These are phyloP conservation scores for Sylvicola fuscatus DNA, from an alignment of 2,888 invertebrate species.

Conservation along the genomic window DNA sequence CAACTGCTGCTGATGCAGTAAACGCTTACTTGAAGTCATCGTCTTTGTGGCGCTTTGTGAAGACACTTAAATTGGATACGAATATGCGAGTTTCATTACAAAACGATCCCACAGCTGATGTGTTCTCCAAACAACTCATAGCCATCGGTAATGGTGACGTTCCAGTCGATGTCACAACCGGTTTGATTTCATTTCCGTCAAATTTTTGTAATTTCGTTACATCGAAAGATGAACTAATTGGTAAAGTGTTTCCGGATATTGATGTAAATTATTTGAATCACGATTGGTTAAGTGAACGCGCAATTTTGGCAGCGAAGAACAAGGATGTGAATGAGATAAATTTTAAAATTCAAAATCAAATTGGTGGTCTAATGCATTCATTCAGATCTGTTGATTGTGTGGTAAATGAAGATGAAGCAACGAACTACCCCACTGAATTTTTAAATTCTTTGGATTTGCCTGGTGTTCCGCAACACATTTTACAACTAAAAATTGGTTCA, in stretches of 20 bases:
- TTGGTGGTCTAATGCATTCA: conserved; percentile 4
- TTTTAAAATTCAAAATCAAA: conserved; percentile 6
- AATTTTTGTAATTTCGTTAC: conserved; percentile 10
- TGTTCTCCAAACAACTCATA: conserved; percentile 6
- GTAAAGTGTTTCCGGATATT: conserved; percentile 13
- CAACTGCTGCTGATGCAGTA: conserved; percentile 4
- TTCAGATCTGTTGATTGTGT: conserved; percentile 8
- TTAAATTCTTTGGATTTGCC: conserved; percentile 9
- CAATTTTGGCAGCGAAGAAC: conserved; percentile 9
- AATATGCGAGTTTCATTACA: conserved; percentile 12
- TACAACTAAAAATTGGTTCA: conserved; percentile 4
- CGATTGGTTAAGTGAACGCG: conserved; percentile 8
- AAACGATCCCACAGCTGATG: conserved; percentile 8
- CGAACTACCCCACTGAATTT: conserved; percentile 12
- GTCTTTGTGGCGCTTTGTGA: conserved; percentile 7
- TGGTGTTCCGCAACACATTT: conserved; percentile 3
- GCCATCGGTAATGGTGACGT: conserved; percentile 9
- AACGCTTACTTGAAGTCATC: conserved; percentile 6
- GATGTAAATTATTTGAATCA: conserved; percentile 11
- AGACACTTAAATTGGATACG: conserved; percentile 11
- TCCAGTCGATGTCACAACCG: background rate
- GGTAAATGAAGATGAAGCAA: conserved; percentile 4
- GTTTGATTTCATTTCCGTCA: conserved; percentile 10
- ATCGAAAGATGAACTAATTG: conserved; percentile 10
- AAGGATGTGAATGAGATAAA: conserved; percentile 6